These are phyloP conservation scores for Drosophila saltans DNA, from an alignment of 1,140 invertebrate species.

Conservation along the genomic window DNA sequence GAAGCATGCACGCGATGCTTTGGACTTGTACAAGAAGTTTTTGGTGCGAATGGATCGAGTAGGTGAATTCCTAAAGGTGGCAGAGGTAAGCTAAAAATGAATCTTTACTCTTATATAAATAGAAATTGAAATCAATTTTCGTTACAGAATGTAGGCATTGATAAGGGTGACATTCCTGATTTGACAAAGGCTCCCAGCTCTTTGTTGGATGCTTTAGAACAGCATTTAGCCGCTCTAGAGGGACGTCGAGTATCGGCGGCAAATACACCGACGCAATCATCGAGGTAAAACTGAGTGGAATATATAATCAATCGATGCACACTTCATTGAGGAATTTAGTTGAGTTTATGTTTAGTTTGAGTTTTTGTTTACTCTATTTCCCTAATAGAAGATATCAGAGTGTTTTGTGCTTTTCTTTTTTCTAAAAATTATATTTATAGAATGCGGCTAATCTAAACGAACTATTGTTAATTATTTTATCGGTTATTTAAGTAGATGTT, in stretches of 20 bases:
- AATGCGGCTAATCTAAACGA: background rate
- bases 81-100: constrained; percentile 87
- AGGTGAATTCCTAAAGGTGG: constrained; percentile 98
- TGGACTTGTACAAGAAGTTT: constrained; percentile 99
- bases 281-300: constrained; percentile 85
- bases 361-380: no score
- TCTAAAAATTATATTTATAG: no score
- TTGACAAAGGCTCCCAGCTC: constrained; percentile 99
- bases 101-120: background rate
- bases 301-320: background rate
- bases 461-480: background rate
- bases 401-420: no score
- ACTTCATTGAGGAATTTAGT: background rate
- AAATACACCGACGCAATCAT: constrained; percentile 92
- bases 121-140: background rate
- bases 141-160: constrained; percentile 97
- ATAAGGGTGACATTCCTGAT: constrained; percentile 99
- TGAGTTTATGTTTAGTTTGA: no score
- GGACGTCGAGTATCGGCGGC: constrained; percentile 94
- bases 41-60: constrained; percentile 99
- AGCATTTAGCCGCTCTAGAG: constrained; percentile 96
- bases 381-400: no score
- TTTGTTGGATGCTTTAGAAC: constrained; percentile 97
- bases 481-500: no score
- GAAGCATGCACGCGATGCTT: constrained; percentile 97